phyloP scores from a whole-genome alignment of 2,888 invertebrate genomes.

The Acheta domesticus region DNA sequence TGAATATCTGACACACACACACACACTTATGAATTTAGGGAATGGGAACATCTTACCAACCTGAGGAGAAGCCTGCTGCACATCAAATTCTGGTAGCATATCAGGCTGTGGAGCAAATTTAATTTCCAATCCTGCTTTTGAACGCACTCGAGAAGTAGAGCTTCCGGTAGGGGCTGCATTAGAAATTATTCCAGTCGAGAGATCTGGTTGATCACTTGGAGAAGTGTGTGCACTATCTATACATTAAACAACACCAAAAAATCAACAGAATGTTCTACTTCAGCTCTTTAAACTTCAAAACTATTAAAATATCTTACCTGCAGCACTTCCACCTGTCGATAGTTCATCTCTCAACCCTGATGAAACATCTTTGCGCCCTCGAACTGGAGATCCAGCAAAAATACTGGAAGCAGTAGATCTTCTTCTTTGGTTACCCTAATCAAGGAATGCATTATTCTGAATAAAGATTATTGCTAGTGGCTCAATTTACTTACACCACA shows the following conservation, averaged over 20 bases:
- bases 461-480: too few relatives aligned
- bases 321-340: background rate
- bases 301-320: background rate
- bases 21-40: too few relatives aligned
- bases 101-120: conserved; percentile 29
- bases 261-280: too few relatives aligned
- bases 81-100: conserved; percentile 31
- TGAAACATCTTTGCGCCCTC: conserved; percentile 42
- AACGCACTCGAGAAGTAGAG: conserved; percentile 19
- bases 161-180: background rate
- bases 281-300: too few relatives aligned
- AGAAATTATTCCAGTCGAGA: conserved; percentile 10
- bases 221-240: conserved; percentile 41
- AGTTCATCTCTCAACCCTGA: background rate
- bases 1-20: too few relatives aligned
- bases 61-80: conserved; percentile 27
- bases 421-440: background rate
- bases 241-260: conserved; percentile 42
- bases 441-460: background rate
- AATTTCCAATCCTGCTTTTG: conserved; percentile 22
- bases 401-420: conserved; percentile 41
- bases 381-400: conserved; percentile 50
- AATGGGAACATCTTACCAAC: background rate
- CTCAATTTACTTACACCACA: too few relatives aligned
- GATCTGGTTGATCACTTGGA: conserved; percentile 32